Conservation (phyloP, 2,113 vertebrate genomes). For the Albula glossodonta region DNA sequence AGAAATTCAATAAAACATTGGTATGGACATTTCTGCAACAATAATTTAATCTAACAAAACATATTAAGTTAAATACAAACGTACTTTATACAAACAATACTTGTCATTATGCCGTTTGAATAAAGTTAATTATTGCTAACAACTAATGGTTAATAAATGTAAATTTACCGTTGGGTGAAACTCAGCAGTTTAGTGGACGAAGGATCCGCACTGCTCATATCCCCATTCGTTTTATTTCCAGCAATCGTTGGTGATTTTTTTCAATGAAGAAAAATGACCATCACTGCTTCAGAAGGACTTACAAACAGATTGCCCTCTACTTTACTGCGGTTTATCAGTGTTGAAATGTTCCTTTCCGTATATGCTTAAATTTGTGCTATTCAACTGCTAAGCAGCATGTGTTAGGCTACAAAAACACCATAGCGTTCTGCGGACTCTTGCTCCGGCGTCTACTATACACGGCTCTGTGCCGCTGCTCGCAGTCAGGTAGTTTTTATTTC, state of each 20-base stretch:
- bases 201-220: conserved; percentile 70
- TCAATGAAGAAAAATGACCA: conserved; percentile 52
- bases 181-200: conserved; percentile 73
- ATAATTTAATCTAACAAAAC: background rate
- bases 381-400: background rate
- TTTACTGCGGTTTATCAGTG: conserved; percentile 18
- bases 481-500: conserved; percentile 17
- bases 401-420: background rate
- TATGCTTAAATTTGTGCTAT: conserved; percentile 9
- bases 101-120: background rate
- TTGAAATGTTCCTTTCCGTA: conserved; percentile 9
- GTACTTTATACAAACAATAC: background rate
- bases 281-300: conserved; percentile 47
- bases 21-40: background rate
- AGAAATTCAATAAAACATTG: background rate
- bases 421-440: background rate
- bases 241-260: conserved; percentile 41
- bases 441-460: background rate
- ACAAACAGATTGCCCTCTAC: conserved; percentile 27
- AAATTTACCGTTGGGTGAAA: conserved; percentile 74
- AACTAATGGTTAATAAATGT: conserved; percentile 13
- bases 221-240: conserved; percentile 64
- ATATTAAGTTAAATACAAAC: background rate
- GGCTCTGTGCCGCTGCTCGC: conserved; percentile 16
- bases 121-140: background rate